A percentile compares a stretch with the other conserved stretches of the same genome.
phyloP scores from a whole-genome alignment of 2,797 vertebrate species.

The Coreius guichenoti region DNA sequence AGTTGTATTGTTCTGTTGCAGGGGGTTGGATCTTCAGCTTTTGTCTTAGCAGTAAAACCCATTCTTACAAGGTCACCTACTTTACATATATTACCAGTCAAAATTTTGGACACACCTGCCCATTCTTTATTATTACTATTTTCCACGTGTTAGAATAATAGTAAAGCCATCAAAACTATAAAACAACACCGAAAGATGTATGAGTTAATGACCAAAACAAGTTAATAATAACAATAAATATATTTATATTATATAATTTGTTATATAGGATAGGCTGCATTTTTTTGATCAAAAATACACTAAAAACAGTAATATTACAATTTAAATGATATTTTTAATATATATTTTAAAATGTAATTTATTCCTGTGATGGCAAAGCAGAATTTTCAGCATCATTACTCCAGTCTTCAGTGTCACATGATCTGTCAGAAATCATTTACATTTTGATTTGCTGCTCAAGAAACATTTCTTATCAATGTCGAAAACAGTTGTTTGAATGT shows the following conservation, averaged over 20 bases:
- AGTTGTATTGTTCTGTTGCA: too few relatives aligned
- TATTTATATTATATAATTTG: background rate
- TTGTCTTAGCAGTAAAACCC: too few relatives aligned
- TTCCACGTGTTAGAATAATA: background rate
- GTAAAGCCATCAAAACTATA: background rate
- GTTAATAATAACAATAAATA: too few relatives aligned
- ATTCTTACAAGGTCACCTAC: too few relatives aligned
- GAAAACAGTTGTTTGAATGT: background rate
- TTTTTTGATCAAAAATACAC: background rate
- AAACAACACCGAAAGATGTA: background rate
- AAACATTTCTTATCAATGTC: background rate
- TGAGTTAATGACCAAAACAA: too few relatives aligned
- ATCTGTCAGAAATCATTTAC: background rate
- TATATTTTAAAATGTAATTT: background rate
- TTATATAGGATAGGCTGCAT: background rate
- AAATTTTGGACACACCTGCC: background rate
- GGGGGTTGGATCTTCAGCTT: too few relatives aligned
- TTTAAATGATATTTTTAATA: background rate
- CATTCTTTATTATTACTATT: background rate
- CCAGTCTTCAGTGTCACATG: background rate
- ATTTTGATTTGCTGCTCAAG: background rate
- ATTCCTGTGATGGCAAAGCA: background rate
- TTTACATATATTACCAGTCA: background rate
- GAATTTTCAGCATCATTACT: background rate
- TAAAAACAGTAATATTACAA: background rate